phyloP scores from a whole-genome alignment of 2,888 invertebrate species.

The Lamellibrachia columna region DNA sequence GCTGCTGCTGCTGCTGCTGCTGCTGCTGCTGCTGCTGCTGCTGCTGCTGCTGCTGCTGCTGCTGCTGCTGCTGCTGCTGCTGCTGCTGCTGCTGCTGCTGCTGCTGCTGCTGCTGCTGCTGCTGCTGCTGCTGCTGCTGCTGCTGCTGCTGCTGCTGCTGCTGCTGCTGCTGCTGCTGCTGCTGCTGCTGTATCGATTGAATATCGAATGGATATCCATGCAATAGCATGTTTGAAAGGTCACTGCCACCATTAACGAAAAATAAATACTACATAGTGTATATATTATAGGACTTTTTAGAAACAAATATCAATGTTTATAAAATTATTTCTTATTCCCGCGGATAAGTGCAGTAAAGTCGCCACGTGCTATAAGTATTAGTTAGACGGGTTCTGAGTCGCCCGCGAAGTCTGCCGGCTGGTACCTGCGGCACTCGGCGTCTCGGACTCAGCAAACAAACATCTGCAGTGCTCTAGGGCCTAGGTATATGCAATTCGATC shows the following conservation, averaged over 20 bases:
- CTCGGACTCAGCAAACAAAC: slow-evolving; percentile 8
- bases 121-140: slow-evolving; percentile 17
- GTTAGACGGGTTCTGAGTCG: not conserved
- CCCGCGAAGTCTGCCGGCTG: not conserved
- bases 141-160: slow-evolving; percentile 13
- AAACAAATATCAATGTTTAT: too few relatives aligned
- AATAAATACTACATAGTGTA: too few relatives aligned
- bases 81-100: slow-evolving; percentile 16
- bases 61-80: slow-evolving; percentile 22
- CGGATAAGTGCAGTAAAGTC: not conserved
- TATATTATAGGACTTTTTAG: too few relatives aligned
- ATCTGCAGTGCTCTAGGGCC: not conserved
- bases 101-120: slow-evolving; percentile 18
- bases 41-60: slow-evolving; percentile 23
- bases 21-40: slow-evolving; percentile 22
- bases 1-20: slow-evolving; percentile 22
- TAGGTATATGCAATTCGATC: not conserved
- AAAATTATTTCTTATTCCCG: not conserved
- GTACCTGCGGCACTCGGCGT: not conserved
- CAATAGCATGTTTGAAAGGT: too few relatives aligned
- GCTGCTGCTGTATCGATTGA: not conserved
- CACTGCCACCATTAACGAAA: too few relatives aligned
- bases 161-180: slow-evolving; percentile 21
- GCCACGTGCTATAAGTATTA: not conserved
- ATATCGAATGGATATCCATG: too few relatives aligned